Conservation (phyloP, 2,888 invertebrate species). For the Eupithecia centaureata region DNA sequence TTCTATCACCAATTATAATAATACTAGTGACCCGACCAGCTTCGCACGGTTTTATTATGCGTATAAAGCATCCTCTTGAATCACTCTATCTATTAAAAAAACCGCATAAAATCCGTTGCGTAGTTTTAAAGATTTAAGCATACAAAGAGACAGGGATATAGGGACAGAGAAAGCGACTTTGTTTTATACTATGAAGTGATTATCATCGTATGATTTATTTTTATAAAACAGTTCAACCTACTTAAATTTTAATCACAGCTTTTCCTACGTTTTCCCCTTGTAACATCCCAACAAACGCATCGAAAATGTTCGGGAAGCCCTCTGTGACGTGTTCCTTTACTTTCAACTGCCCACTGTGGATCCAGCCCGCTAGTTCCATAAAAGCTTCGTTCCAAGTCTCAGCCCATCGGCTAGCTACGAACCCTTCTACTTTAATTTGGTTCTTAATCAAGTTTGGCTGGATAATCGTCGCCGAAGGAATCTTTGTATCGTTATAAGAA, state of each 20-base stretch:
- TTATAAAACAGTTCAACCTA: neutral
- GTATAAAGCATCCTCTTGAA: too few relatives aligned
- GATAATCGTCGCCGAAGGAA: slow-evolving; percentile 62
- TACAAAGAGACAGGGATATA: too few relatives aligned
- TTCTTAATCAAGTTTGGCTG: slow-evolving; percentile 82
- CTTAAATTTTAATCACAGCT: slow-evolving; percentile 85
- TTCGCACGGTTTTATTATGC: too few relatives aligned
- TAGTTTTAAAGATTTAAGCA: too few relatives aligned
- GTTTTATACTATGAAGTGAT: too few relatives aligned
- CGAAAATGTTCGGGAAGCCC: slow-evolving; percentile 88
- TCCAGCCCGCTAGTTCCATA: slow-evolving; percentile 83
- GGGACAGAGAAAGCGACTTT: too few relatives aligned
- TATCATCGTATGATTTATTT: too few relatives aligned
- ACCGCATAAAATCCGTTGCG: too few relatives aligned
- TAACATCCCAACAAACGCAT: slow-evolving; percentile 86
- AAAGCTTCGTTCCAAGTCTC: slow-evolving; percentile 85
- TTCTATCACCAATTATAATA: too few relatives aligned
- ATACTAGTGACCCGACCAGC: too few relatives aligned
- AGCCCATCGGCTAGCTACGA: slow-evolving; percentile 78
- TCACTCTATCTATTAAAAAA: too few relatives aligned
- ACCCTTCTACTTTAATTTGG: slow-evolving; percentile 84
- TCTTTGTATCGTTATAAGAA: slow-evolving; percentile 57
- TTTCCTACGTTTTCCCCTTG: slow-evolving; percentile 88
- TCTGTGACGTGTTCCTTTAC: slow-evolving; percentile 86
- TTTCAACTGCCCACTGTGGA: slow-evolving; percentile 86